phyloP scores from a whole-genome alignment of 2,113 vertebrate species.

The Regulus satrapa region DNA sequence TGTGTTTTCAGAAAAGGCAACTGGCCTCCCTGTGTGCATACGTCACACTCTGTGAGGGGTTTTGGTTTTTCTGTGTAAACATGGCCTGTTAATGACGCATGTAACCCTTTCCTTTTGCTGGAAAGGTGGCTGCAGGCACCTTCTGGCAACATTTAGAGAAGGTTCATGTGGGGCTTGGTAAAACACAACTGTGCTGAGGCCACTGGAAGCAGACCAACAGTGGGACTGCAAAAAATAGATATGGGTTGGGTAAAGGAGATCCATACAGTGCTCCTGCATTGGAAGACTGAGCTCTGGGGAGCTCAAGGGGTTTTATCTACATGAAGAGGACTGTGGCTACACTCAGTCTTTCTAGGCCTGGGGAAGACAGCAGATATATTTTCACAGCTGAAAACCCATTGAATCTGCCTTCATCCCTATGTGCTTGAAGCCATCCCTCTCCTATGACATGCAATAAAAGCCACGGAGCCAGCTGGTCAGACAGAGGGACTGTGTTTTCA shows the following conservation, averaged over 20 bases:
- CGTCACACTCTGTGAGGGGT: slow-evolving; percentile 32
- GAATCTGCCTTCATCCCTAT: neutral
- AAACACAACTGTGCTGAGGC: neutral
- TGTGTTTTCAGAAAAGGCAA: slow-evolving; percentile 38
- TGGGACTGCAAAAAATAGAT: neutral
- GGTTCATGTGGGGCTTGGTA: neutral
- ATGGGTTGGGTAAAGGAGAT: neutral
- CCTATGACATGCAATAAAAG: neutral
- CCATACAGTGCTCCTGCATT: neutral
- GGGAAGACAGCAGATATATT: neutral
- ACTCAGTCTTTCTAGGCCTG: neutral
- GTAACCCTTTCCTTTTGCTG: slow-evolving; percentile 23
- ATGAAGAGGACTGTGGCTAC: neutral
- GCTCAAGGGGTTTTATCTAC: fast-evolving
- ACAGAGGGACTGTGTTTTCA: neutral
- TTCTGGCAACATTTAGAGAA: neutral
- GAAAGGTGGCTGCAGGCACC: neutral
- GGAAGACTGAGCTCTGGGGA: neutral
- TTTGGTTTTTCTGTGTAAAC: neutral
- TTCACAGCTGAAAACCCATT: neutral
- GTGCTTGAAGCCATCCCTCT: neutral
- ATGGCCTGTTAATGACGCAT: neutral
- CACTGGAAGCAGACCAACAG: neutral
- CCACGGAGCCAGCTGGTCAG: neutral
- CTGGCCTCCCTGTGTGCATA: slow-evolving; percentile 15